These are phyloP conservation scores for Odontomyia ornata DNA, from an alignment of 2,888 invertebrate species.

Conservation along the genomic window DNA sequence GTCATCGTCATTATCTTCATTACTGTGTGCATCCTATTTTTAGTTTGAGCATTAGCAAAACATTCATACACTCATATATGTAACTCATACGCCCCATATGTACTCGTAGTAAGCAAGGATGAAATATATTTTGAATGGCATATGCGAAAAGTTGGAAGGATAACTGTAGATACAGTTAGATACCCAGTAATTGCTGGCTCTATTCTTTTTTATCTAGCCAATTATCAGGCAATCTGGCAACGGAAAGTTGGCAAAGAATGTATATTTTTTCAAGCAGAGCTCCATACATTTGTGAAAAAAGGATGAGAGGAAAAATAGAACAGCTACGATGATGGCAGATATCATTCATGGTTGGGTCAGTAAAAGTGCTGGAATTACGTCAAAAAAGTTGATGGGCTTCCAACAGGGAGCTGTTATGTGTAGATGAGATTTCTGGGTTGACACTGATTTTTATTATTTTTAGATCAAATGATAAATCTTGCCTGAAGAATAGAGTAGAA, in stretches of 20 bases:
- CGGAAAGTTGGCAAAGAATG: slow-evolving; percentile 31
- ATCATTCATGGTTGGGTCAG: background rate
- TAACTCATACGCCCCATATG: too few relatives aligned
- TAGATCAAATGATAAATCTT: too few relatives aligned
- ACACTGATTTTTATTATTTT: background rate
- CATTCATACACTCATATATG: background rate
- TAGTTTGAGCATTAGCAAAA: slow-evolving; percentile 1
- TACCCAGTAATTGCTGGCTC: slow-evolving; percentile 10
- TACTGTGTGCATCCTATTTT: slow-evolving; percentile 20
- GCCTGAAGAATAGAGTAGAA: too few relatives aligned
- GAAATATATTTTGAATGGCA: background rate
- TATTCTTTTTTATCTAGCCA: slow-evolving; percentile 24
- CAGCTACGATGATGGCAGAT: background rate
- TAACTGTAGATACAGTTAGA: background rate
- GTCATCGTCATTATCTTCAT: slow-evolving; percentile 38
- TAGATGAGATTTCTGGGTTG: background rate
- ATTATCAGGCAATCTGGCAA: slow-evolving; percentile 42
- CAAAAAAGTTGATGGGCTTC: background rate
- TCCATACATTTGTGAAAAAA: background rate
- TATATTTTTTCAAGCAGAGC: background rate
- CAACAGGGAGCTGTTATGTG: background rate
- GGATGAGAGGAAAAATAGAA: background rate
- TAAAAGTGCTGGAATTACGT: background rate
- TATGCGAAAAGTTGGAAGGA: background rate
- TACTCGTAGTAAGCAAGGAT: background rate